A percentile compares a stretch with the other conserved stretches of the same genome.
Evolutionary conservation across 2,888 invertebrate species (phyloP).

Genomic region (Pristionchus fissidentatus): DNA sequence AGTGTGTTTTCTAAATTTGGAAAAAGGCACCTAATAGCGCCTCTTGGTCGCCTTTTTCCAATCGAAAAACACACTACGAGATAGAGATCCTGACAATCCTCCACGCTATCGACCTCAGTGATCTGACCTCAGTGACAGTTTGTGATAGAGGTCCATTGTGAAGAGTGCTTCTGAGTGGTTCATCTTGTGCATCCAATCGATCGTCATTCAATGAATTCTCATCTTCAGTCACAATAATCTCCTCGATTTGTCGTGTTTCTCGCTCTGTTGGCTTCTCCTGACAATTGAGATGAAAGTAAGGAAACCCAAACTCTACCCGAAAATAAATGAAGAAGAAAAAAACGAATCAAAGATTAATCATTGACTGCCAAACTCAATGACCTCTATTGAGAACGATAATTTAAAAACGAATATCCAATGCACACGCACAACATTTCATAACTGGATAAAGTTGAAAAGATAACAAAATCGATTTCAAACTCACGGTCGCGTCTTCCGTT

Average conservation of each 20-base stretch:
- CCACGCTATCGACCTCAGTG: neutral
- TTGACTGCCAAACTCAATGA: too few relatives aligned
- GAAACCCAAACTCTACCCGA: neutral
- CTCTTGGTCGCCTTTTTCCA: too few relatives aligned
- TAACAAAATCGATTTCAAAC: too few relatives aligned
- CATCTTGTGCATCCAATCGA: conserved; percentile 48
- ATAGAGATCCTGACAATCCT: neutral
- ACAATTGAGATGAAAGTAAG: neutral
- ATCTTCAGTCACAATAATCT: conserved; percentile 47
- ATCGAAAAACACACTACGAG: neutral
- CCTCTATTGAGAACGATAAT: too few relatives aligned
- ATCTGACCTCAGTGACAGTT: conserved; percentile 47
- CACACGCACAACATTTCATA: too few relatives aligned
- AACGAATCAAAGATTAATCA: neutral
- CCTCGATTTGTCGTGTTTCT: conserved; percentile 1
- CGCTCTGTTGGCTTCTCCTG: neutral
- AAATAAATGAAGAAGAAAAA: neutral
- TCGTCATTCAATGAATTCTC: conserved; percentile 17
- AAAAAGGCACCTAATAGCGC: too few relatives aligned
- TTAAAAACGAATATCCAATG: too few relatives aligned
- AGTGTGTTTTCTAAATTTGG: too few relatives aligned
- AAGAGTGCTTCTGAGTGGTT: conserved; percentile 41
- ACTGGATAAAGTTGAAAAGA: too few relatives aligned
- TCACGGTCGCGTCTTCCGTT: conserved; percentile 28
- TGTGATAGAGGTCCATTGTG: conserved; percentile 47